phyloP scores from a whole-genome alignment of 2,888 invertebrate genomes.

The Eustalomyia histrio region DNA sequence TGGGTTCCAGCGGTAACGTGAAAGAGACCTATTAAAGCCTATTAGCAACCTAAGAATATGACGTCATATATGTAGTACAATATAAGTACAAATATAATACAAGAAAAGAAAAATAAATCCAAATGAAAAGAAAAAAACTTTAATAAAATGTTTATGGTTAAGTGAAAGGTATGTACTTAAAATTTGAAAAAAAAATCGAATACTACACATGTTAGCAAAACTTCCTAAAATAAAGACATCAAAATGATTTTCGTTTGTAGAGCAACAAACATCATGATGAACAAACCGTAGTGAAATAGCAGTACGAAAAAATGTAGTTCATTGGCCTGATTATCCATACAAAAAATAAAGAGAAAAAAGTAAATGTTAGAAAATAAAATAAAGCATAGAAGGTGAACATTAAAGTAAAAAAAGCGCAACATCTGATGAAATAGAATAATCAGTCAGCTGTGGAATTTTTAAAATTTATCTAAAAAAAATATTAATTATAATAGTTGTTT shows the following conservation, averaged over 20 bases:
- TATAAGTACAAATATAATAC: not conserved
- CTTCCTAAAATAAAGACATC: not conserved
- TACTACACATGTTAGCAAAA: not conserved
- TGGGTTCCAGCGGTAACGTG: too few species aligned
- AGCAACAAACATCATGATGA: not conserved
- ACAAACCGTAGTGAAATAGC: not conserved
- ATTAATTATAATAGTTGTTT: not conserved
- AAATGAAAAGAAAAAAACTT: not conserved
- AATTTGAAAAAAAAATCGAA: not conserved
- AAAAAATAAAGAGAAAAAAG: conserved; percentile 27
- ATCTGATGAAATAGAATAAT: not conserved
- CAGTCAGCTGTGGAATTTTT: not conserved
- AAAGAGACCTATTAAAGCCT: too few species aligned
- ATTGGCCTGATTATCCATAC: conserved; percentile 52
- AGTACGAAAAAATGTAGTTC: conserved; percentile 48
- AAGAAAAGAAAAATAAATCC: not conserved
- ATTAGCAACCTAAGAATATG: conserved; percentile 19
- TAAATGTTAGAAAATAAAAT: not conserved
- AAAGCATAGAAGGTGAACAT: conserved; percentile 19
- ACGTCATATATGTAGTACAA: not conserved
- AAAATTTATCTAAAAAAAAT: not conserved
- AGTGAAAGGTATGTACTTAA: conserved; percentile 3
- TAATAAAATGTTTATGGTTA: conserved; percentile 5
- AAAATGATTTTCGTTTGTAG: not conserved
- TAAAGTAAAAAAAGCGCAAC: conserved; percentile 16